phyloP scores from a whole-genome alignment of 2,888 invertebrate species.

The Coleophora deauratella region DNA sequence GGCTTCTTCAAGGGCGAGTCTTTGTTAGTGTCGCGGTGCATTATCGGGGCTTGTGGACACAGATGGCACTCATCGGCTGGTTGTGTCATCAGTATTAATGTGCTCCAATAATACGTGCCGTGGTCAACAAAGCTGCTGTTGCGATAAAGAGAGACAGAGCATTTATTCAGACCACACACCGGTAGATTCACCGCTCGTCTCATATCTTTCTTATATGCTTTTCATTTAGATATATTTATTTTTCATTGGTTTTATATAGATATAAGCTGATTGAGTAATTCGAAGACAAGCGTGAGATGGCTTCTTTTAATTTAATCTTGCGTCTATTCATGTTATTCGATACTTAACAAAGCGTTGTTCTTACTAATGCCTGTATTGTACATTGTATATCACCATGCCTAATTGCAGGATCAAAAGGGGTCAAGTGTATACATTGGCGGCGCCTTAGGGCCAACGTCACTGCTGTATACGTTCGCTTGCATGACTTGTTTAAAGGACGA shows the following conservation, averaged over 20 bases:
- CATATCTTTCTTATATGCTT: slow-evolving; percentile 9
- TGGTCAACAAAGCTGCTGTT: slow-evolving; percentile 59
- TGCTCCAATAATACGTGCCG: slow-evolving; percentile 60
- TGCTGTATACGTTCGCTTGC: slow-evolving; percentile 26
- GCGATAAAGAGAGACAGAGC: slow-evolving; percentile 51
- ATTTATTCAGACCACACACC: slow-evolving; percentile 63
- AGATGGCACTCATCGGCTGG: slow-evolving; percentile 63
- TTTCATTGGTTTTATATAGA: not conserved
- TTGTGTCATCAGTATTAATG: slow-evolving; percentile 70
- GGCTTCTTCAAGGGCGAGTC: slow-evolving; percentile 58
- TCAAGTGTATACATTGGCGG: slow-evolving; percentile 72
- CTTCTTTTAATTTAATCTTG: not conserved
- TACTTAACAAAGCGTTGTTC: too few relatives aligned
- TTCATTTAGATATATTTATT: too few relatives aligned
- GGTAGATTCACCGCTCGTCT: slow-evolving; percentile 27
- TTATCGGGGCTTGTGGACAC: slow-evolving; percentile 62
- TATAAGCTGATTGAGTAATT: not conserved
- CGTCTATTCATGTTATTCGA: too few relatives aligned
- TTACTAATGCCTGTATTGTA: too few relatives aligned
- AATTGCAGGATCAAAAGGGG: slow-evolving; percentile 74
- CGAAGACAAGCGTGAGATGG: not conserved
- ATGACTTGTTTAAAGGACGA: slow-evolving; percentile 1
- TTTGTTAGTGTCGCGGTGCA: slow-evolving; percentile 51
- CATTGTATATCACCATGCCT: slow-evolving; percentile 56
- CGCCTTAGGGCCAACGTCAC: slow-evolving; percentile 69